Base-by-base conservation (phyloP, 2,888 invertebrate genomes). In the Glyphotaelius pellucidus region DNA sequence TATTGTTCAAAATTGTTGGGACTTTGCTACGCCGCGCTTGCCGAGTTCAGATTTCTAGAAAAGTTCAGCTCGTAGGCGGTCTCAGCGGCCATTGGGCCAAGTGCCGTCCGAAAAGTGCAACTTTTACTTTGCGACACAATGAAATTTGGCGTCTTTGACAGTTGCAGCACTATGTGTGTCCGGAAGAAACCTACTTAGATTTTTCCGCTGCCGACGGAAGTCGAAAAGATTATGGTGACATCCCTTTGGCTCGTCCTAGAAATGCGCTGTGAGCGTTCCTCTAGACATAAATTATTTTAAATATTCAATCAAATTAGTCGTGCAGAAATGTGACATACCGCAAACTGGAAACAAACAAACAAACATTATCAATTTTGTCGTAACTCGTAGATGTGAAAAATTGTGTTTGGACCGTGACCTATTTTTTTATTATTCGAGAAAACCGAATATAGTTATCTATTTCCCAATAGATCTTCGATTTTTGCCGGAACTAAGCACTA, bases 21-120 rank as follows among this genome's bases (percentile, higher is more conserved):
- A 67, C 67, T 67, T 67, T 67, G 25, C 9, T 67, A 2, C 67
- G 67, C 67, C 67, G 67, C 67, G 67, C n/a, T 67, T 25, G 67
- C 5, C 2, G 67, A n/a, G n/a, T 67, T 67, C 67, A 67, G 25
- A 25, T n/a, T 30, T 31, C 11, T 19, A 5, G 47, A 14, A 14
- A 30, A 9, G 15, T 25, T 9, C 31, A 7, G 31, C 14, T 5
- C 86, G 32, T 67, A n/a, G 42, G 89, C 42, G 38, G 35, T 30
- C 81, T 81, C 81, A 80, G 35, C 47, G 89, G 31, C 47, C 81
- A 90, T 90, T 90, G 90, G 47, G 81, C 81, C 90, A 90, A 81
- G 90, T 42, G 90, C 90, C 90, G 90, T 81, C 81, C 47, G 80
- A 89, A n/a, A 80, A 80, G 80, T 47, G 90, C 32, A 81, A 90